Percentiles rank a stretch among this genome's conserved stretches.
phyloP scores from a whole-genome alignment of 2,797 vertebrate species.

The Austrolebias charrua region DNA sequence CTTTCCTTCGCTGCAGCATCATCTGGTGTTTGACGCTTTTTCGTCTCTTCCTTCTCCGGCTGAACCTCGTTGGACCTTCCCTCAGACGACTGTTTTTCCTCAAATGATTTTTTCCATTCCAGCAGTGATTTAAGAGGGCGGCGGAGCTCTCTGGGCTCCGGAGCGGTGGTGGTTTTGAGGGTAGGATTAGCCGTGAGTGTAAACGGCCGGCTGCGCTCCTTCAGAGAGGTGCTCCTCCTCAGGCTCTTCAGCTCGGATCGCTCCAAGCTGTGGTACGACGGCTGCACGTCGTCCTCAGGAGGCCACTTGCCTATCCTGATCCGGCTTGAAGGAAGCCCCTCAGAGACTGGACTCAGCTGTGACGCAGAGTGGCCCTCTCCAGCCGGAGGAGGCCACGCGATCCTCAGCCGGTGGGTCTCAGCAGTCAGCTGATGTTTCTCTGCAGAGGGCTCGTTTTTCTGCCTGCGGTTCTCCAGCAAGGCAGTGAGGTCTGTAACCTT shows the following conservation, averaged over 20 bases:
- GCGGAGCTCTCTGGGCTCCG: constrained; percentile 51
- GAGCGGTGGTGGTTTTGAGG: not conserved
- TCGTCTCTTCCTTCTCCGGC: constrained; percentile 37
- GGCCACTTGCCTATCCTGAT: constrained; percentile 90
- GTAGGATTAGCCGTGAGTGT: constrained; percentile 71
- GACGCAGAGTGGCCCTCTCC: constrained; percentile 38
- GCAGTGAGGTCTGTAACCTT: constrained; percentile 87
- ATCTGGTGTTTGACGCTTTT: constrained; percentile 2
- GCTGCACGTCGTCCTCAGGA: constrained; percentile 78
- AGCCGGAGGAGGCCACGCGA: constrained; percentile 84
- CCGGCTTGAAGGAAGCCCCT: constrained; percentile 46
- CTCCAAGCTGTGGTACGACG: constrained; percentile 80
- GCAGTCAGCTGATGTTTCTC: constrained; percentile 62
- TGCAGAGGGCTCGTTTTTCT: constrained; percentile 1
- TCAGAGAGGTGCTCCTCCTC: constrained; percentile 87
- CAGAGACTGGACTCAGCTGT: constrained; percentile 48
- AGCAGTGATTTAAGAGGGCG: constrained; percentile 58
- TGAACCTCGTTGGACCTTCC: constrained; percentile 29
- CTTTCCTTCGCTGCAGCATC: constrained; percentile 1
- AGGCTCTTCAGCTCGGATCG: constrained; percentile 88
- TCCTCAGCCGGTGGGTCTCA: constrained; percentile 85
- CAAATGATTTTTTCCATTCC: constrained; percentile 70
- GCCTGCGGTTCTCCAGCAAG: constrained; percentile 82
- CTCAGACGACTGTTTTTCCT: constrained; percentile 57
- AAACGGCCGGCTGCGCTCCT: constrained; percentile 89